A percentile compares a stretch with the other conserved stretches of the same genome.
Conservation (phyloP, 2,888 invertebrate species). For the Keiferia lycopersicella region DNA sequence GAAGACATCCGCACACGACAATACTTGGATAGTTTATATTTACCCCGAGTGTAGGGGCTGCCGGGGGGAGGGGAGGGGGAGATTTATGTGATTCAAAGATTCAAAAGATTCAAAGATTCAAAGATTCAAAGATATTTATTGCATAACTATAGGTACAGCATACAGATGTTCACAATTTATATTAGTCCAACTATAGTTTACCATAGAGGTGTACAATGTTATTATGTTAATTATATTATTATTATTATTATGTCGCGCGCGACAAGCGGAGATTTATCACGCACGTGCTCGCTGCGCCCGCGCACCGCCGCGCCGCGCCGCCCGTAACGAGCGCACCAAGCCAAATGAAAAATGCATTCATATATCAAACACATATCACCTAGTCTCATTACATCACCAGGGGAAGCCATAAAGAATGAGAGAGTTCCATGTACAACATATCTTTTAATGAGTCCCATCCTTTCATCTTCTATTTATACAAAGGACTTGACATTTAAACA, state of each 20-base stretch:
- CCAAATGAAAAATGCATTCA: conserved; percentile 24
- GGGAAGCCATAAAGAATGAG: conserved; percentile 17
- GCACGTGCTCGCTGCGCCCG: conserved; percentile 37
- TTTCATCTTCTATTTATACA: conserved; percentile 19
- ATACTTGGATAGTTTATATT: conserved; percentile 39
- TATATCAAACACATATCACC: conserved; percentile 22
- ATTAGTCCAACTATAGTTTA: too few relatives aligned
- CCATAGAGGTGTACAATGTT: too few relatives aligned
- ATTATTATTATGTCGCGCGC: conserved; percentile 44
- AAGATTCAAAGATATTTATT: too few relatives aligned
- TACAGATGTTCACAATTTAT: too few relatives aligned
- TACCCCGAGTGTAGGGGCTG: conserved; percentile 27
- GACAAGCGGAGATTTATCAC: conserved; percentile 47
- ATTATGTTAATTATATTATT: too few relatives aligned
- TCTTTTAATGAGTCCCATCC: conserved; percentile 19
- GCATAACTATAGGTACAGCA: too few relatives aligned
- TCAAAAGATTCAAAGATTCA: too few relatives aligned
- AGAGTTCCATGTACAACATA: conserved; percentile 4
- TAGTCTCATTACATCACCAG: conserved; percentile 18
- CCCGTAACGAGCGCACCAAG: conserved; percentile 25
- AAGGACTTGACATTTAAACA: background rate
- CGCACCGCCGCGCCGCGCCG: conserved; percentile 32
- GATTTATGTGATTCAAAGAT: too few relatives aligned
- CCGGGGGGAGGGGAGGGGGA: conserved; percentile 31
- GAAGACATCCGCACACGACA: conserved; percentile 37